phyloP scores from a whole-genome alignment of 2,888 invertebrate genomes.

The Dioctria rufipes region DNA sequence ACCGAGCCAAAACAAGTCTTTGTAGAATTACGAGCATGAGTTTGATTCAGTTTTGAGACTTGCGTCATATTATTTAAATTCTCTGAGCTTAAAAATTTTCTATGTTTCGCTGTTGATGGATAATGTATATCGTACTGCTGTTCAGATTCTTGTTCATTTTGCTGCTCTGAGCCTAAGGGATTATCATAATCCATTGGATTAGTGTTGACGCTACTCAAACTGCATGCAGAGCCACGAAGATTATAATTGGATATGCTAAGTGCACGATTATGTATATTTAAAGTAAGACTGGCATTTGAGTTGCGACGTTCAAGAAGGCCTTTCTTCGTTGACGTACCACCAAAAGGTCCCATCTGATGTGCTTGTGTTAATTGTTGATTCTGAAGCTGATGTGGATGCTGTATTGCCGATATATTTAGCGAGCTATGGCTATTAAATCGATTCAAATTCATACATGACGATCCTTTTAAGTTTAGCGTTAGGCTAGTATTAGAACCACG shows the following conservation, averaged over 20 bases:
- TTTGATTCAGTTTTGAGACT: slow-evolving; percentile 66
- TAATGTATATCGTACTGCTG: slow-evolving; percentile 55
- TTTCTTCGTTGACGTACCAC: slow-evolving; percentile 68
- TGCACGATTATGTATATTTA: slow-evolving; percentile 76
- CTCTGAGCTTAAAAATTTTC: slow-evolving; percentile 71
- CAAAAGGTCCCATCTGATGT: not conserved
- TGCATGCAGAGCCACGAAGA: slow-evolving; percentile 72
- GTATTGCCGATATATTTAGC: slow-evolving; percentile 66
- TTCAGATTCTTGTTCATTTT: slow-evolving; percentile 27
- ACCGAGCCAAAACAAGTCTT: slow-evolving; percentile 70
- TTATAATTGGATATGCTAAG: slow-evolving; percentile 74
- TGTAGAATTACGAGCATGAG: slow-evolving; percentile 64
- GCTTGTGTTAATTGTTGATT: not conserved
- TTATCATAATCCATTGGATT: slow-evolving; percentile 58
- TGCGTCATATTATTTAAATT: slow-evolving; percentile 66
- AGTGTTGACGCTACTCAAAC: slow-evolving; percentile 70
- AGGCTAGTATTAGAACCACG: slow-evolving; percentile 90
- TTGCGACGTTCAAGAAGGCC: slow-evolving; percentile 88
- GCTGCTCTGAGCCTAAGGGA: slow-evolving; percentile 27
- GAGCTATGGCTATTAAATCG: slow-evolving; percentile 76
- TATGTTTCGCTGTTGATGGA: slow-evolving; percentile 61
- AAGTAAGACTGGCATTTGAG: slow-evolving; percentile 91
- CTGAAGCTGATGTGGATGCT: slow-evolving; percentile 65
- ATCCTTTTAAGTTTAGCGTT: slow-evolving; percentile 80
- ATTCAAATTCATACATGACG: slow-evolving; percentile 71